These are phyloP conservation scores for Bolinopsis microptera DNA, from an alignment of 37 sponge, comb jelly and placozoan genomes.

Conservation along the genomic window DNA sequence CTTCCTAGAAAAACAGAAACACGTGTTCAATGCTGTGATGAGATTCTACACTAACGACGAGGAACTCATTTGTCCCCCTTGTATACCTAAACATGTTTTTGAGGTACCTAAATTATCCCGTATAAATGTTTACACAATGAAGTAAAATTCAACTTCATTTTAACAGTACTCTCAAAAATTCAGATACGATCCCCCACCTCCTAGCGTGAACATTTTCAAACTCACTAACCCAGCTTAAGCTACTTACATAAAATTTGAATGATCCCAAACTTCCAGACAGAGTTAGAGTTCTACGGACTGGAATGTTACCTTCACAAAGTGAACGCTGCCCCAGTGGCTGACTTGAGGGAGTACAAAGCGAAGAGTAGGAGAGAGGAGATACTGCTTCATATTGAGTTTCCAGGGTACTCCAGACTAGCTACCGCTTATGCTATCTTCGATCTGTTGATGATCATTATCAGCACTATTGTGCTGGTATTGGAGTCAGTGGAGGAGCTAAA, in stretches of 20 bases:
- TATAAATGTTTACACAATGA: too few relatives aligned
- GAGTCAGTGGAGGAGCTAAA: neutral
- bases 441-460: conserved; percentile 35
- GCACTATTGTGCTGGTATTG: conserved; percentile 10
- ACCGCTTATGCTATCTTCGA: conserved; percentile 42
- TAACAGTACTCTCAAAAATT: too few relatives aligned
- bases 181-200: too few relatives aligned
- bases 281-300: conserved; percentile 45
- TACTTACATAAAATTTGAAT: too few relatives aligned
- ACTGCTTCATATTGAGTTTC: conserved; percentile 27
- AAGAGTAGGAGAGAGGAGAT: conserved; percentile 25
- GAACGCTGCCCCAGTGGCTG: neutral
- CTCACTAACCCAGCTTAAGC: too few relatives aligned
- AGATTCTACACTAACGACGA: conserved; percentile 46
- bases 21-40: neutral
- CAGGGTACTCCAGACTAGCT: conserved; percentile 9
- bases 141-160: too few relatives aligned
- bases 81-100: neutral
- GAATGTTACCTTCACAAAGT: neutral
- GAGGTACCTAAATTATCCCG: too few relatives aligned
- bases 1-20: conserved; percentile 33
- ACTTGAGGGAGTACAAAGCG: conserved; percentile 17
- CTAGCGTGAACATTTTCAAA: too few relatives aligned
- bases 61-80: conserved; percentile 37
- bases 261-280: conserved; percentile 33